Base-by-base conservation (phyloP, 2,888 invertebrate genomes). In the Coelinius sp. region DNA sequence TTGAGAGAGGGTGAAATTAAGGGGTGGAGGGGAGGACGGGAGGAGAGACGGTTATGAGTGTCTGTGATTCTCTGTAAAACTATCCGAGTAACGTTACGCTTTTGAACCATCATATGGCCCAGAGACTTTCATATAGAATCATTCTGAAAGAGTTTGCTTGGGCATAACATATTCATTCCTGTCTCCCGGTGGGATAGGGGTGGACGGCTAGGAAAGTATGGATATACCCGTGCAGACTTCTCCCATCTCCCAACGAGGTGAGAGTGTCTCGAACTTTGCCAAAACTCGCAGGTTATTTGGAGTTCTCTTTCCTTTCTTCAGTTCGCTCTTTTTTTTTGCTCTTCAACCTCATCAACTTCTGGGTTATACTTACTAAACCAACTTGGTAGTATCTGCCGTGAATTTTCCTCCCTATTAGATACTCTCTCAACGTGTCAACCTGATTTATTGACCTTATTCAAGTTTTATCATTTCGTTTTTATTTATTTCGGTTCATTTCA, bases 321-420 rank as follows among this genome's bases (percentile, higher is more conserved):
- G 31, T 31, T 22, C 31, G 12, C 7, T 59, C 31, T 59, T 59
- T 59, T 35, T 59, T 8, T 35, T 31, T 31, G 24, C 7, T 56
- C 56, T 56, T 56, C 35, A 59, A n/a, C 35, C 35, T 10, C 17
- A 8, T 20, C 20, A 59, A 59, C 31, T 35, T 59, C 10, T 35
- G 31, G 59, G 10, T 5, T n/a, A 35, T 31, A 59, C 59, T 59
- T 59, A 35, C 10, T 14, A 7, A 59, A 59, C 10, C 59, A 31
- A 59, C 59, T 59, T 35, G 59, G 31, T 20, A 59, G 17, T 59
- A 35, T 59, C 59, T 59, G 35, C 59, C 53, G 17, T 31, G 35
- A 12, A 35, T 59, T 59, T 59, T 59, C 35, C 59, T 59, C 59
- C 17, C 59, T 59, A 59, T 59, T 59, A 59, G 59, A 59, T 35